phyloP scores from a whole-genome alignment of 2,113 vertebrate genomes.

The Holacanthus passer region DNA sequence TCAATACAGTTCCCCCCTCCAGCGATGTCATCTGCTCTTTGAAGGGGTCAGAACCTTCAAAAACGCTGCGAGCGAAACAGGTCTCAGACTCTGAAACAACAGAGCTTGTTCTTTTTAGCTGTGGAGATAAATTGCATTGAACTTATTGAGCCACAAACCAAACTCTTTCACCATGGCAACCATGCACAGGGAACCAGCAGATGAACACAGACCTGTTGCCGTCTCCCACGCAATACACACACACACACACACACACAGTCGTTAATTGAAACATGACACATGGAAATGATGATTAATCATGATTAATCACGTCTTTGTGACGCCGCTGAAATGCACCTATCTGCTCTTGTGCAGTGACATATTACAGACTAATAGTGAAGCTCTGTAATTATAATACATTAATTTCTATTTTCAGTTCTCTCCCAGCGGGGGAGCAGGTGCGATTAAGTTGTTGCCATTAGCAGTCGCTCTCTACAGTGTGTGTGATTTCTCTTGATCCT shows the following conservation, averaged over 20 bases:
- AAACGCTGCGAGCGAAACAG: not conserved
- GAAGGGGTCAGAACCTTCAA: not conserved
- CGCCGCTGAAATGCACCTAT: not conserved
- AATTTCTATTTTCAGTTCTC: not conserved
- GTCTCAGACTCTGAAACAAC: not conserved
- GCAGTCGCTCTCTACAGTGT: not conserved
- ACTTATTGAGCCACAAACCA: conserved; percentile 36
- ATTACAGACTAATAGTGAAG: not conserved
- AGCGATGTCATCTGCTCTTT: conserved; percentile 16
- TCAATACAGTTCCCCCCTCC: not conserved
- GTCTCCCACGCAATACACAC: conserved; percentile 44
- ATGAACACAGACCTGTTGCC: conserved; percentile 67
- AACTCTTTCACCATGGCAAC: conserved; percentile 71
- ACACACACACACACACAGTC: conserved; percentile 15
- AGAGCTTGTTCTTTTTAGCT: not conserved
- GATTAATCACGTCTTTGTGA: not conserved
- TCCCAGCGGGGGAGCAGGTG: not conserved
- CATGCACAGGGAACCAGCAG: conserved; percentile 32
- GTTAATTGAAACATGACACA: conserved; percentile 11
- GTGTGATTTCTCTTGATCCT: not conserved
- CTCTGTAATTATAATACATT: conserved; percentile 6
- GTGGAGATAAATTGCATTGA: conserved; percentile 19
- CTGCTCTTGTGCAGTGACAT: conserved; percentile 9
- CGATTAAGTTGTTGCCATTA: conserved; percentile 19
- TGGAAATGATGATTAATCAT: conserved; percentile 19